These are phyloP conservation scores for Desmophyllum pertusum DNA, from an alignment of 92 coral and sea anemone species.

Conservation along the genomic window DNA sequence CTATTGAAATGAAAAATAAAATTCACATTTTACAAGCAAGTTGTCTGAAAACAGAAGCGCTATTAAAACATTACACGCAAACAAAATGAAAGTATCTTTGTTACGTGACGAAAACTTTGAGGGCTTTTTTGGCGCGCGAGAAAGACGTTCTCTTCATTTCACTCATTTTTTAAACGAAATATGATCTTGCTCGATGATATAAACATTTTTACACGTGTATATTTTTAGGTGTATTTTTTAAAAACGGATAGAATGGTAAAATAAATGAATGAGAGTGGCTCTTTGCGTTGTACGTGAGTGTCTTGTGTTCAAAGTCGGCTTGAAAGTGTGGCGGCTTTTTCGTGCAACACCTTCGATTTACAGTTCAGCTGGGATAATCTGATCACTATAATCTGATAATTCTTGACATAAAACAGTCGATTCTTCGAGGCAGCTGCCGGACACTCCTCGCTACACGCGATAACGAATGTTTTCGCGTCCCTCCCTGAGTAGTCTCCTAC, in stretches of 20 bases:
- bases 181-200: neutral
- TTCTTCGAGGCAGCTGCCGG: neutral
- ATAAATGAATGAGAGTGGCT: neutral
- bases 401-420: neutral
- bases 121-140: neutral
- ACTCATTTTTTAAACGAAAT: neutral
- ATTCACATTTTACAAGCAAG: neutral
- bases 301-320: neutral
- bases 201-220: neutral
- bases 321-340: slow-evolving; percentile 6
- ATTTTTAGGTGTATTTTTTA: neutral
- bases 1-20: neutral
- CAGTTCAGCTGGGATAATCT: neutral
- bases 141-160: neutral
- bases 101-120: neutral
- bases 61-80: neutral
- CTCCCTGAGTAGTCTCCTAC: neutral
- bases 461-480: neutral
- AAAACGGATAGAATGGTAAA: neutral
- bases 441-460: neutral
- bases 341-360: neutral
- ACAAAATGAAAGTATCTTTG: neutral
- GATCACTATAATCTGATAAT: neutral
- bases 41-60: neutral
- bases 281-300: neutral